Evolutionary conservation across 2,888 invertebrate species (phyloP).

Genomic region (Octodonta nipae): DNA sequence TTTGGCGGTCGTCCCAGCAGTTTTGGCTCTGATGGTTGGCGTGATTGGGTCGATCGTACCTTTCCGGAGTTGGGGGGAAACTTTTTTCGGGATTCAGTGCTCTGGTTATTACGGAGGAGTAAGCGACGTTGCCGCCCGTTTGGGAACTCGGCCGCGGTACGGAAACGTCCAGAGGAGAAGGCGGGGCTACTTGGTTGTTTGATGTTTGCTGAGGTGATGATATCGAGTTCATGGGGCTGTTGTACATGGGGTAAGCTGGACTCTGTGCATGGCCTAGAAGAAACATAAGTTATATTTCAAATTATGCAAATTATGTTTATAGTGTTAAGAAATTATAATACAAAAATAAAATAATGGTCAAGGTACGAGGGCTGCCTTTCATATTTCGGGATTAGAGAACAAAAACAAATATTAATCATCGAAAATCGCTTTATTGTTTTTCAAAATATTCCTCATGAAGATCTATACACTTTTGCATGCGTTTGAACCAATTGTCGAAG

Average conservation of each 20-base stretch:
- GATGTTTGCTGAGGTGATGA: conserved; percentile 58
- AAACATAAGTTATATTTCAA: too few relatives aligned
- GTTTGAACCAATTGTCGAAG: too few relatives aligned
- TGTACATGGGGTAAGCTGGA: conserved; percentile 72
- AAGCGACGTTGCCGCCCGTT: conserved; percentile 47
- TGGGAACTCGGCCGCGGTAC: conserved; percentile 49
- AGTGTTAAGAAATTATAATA: too few relatives aligned
- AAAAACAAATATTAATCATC: too few relatives aligned
- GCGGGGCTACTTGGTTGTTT: conserved; percentile 41
- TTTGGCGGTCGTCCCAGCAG: conserved; percentile 46
- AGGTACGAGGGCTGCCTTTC: too few relatives aligned
- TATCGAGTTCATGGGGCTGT: conserved; percentile 67
- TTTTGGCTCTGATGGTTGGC: conserved; percentile 27
- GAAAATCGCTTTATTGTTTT: too few relatives aligned
- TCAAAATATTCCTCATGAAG: too few relatives aligned
- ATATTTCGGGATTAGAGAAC: too few relatives aligned
- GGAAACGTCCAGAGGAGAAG: conserved; percentile 58
- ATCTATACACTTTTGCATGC: too few relatives aligned
- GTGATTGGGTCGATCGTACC: conserved; percentile 40
- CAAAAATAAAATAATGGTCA: too few relatives aligned
- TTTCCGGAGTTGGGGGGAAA: conserved; percentile 34
- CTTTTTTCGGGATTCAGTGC: conserved; percentile 52
- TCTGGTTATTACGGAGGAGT: conserved; percentile 71
- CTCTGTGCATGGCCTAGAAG: conserved; percentile 53
- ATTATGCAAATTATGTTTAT: too few relatives aligned